Conservation (phyloP, 1,140 invertebrate genomes). For the Drosophila prosaltans region DNA sequence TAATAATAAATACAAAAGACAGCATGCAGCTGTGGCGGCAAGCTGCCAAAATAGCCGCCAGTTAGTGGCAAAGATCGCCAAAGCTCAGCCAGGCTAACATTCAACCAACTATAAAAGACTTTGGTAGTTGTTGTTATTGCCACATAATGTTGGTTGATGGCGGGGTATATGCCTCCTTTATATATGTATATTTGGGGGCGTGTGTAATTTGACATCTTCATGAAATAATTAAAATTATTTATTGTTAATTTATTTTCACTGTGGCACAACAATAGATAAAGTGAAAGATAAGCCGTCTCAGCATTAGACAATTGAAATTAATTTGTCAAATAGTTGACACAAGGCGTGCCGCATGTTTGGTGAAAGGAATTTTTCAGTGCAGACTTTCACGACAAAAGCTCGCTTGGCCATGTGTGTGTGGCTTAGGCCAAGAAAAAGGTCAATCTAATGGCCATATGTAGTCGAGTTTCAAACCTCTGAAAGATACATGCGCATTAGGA, state of each 20-base stretch:
- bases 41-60: slow-evolving; percentile 51
- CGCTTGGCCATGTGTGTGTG: slow-evolving; percentile 19
- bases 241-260: slow-evolving; percentile 80
- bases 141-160: no score
- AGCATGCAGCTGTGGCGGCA: slow-evolving; percentile 65
- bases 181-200: slow-evolving; percentile 59
- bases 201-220: slow-evolving; percentile 81
- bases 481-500: slow-evolving; percentile 1
- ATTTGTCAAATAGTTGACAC: slow-evolving; percentile 71
- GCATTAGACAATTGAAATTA: slow-evolving; percentile 75
- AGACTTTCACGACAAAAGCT: slow-evolving; percentile 66
- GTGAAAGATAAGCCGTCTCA: slow-evolving; percentile 64
- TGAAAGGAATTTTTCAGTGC: slow-evolving; percentile 62
- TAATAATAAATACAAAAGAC: slow-evolving; percentile 75
- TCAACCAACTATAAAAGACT: neutral
- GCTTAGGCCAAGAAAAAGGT: slow-evolving; percentile 42
- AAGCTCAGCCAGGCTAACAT: slow-evolving; percentile 18
- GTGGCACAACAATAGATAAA: slow-evolving; percentile 59
- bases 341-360: slow-evolving; percentile 44
- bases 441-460: slow-evolving; percentile 28
- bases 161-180: slow-evolving; percentile 2
- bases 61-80: slow-evolving; percentile 73
- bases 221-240: slow-evolving; percentile 82
- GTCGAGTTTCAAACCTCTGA: slow-evolving; percentile 59
- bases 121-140: no score